These are phyloP conservation scores for Gallinago paraguaiae DNA, from an alignment of 2,113 vertebrate genomes.

Conservation along the genomic window DNA sequence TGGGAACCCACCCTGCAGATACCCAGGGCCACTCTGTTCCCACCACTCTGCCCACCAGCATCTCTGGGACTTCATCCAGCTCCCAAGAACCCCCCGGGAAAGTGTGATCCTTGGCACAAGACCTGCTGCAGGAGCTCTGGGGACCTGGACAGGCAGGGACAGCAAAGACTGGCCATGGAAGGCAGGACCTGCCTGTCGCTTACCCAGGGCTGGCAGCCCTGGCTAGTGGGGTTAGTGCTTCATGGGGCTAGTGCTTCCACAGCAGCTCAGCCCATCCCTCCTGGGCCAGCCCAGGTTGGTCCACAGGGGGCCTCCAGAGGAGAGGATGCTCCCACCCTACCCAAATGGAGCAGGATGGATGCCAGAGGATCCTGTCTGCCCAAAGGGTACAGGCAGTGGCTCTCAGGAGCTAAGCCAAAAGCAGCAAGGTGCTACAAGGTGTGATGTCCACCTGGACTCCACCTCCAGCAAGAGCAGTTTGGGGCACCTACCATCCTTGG, in stretches of 20 bases:
- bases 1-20: not conserved
- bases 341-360: not conserved
- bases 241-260: fast-evolving
- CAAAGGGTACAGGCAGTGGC: not conserved
- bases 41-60: not conserved
- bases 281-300: not conserved
- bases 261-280: not conserved
- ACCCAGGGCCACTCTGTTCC: not conserved
- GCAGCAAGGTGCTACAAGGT: not conserved
- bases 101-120: not conserved
- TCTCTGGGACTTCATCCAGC: not conserved
- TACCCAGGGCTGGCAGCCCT: not conserved
- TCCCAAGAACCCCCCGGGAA: not conserved
- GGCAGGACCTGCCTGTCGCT: not conserved
- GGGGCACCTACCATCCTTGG: conserved; percentile 81
- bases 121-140: not conserved
- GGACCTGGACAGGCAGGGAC: not conserved
- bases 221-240: not conserved
- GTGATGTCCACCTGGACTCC: not conserved
- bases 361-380: not conserved
- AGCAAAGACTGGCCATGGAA: not conserved
- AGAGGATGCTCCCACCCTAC: not conserved
- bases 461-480: not conserved
- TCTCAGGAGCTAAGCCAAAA: not conserved
- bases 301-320: not conserved